Evolutionary conservation across 2,888 invertebrate species (phyloP).

Genomic region (Bhutanitis thaidina): DNA sequence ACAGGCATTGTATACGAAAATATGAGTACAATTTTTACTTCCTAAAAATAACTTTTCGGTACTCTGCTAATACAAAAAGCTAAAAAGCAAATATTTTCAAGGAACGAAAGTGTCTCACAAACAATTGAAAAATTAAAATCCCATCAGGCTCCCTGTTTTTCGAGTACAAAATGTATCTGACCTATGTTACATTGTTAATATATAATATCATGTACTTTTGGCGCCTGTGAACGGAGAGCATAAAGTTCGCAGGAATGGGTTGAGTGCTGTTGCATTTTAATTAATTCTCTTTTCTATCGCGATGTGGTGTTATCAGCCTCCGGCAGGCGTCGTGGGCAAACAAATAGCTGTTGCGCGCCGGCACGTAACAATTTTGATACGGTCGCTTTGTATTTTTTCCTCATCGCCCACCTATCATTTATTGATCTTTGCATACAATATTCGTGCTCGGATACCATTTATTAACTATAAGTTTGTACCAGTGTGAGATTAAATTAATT

Average conservation of each 20-base stretch:
- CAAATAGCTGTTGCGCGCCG: constrained; percentile 62
- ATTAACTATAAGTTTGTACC: too few relatives aligned
- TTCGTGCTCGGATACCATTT: too few relatives aligned
- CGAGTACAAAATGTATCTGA: constrained; percentile 15
- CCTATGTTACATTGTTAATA: constrained; percentile 31
- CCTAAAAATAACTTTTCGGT: too few relatives aligned
- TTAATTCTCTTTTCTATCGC: constrained; percentile 78
- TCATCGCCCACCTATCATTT: constrained; percentile 17
- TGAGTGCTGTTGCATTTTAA: constrained; percentile 77
- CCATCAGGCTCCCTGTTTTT: constrained; percentile 7
- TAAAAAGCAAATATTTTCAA: neutral
- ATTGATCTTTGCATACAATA: constrained; percentile 9
- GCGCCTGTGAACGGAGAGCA: constrained; percentile 34
- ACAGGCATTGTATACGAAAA: too few relatives aligned
- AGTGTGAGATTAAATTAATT: too few relatives aligned
- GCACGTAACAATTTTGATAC: constrained; percentile 64
- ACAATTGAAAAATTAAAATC: constrained; percentile 7
- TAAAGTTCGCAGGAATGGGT: constrained; percentile 65
- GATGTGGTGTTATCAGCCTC: constrained; percentile 68
- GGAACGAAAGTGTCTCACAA: neutral
- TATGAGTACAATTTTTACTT: too few relatives aligned
- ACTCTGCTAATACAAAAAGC: too few relatives aligned
- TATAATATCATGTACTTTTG: constrained; percentile 46
- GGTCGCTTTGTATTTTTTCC: constrained; percentile 51
- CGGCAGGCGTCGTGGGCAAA: constrained; percentile 70